A percentile compares a stretch with the other conserved stretches of the same genome.
Conservation (phyloP, 1,140 invertebrate genomes). For the Melanaphis sacchari region DNA sequence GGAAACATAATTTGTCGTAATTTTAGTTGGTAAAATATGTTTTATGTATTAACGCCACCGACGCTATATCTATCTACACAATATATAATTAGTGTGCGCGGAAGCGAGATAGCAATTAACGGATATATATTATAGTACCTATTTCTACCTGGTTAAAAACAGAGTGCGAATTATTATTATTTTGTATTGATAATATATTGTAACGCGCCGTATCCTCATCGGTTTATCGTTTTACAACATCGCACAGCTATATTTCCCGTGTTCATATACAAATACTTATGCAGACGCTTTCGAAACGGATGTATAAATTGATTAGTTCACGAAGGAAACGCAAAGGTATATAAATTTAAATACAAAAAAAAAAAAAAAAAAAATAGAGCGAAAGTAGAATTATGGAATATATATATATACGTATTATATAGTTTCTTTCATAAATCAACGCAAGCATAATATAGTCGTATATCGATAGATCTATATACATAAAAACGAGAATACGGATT, state of each 20-base stretch:
- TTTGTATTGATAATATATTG: background rate
- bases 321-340: constrained; percentile 7
- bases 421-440: constrained; percentile 39
- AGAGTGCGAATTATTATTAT: background rate
- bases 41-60: background rate
- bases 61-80: background rate
- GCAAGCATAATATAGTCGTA: background rate
- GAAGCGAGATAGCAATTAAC: background rate
- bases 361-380: background rate
- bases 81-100: background rate
- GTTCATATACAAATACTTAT: background rate
- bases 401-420: background rate
- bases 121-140: background rate
- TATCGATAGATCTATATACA: background rate
- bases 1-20: constrained; percentile 19
- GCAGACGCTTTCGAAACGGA: background rate
- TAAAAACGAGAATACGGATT: background rate
- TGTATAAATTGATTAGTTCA: background rate
- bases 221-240: background rate
- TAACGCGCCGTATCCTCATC: background rate
- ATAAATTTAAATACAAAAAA: background rate
- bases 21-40: constrained; percentile 7
- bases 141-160: background rate
- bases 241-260: background rate
- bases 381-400: constrained; percentile 22